Evolutionary conservation across 2,797 vertebrate genomes (phyloP), one percentile per base, ranked within the genome.

Genomic region (Anguilla anguilla): DNA sequence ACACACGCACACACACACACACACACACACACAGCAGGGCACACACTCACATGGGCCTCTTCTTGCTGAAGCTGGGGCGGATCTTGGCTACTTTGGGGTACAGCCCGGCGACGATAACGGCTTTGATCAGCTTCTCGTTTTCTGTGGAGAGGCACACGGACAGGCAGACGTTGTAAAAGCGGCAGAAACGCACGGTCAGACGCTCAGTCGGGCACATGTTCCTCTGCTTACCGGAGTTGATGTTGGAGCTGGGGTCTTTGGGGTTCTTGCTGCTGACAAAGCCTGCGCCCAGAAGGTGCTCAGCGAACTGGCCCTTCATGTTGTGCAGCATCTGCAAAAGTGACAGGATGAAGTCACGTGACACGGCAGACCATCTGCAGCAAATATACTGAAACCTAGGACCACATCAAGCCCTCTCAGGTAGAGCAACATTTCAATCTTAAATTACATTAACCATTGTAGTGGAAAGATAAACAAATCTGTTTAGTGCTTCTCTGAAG

Each of bases 21-120:
- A 67, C 61, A n/a, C 61, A 67, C 61, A n/a, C 61, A 67, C 61
- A 77, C 4, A 5, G 11, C 28, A 19, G 11, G 72, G 28, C 28
- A 25, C 61, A 87, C 25, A 95, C 98, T 98, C 95, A 99, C 98
- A 96, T 96, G n/a, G 97, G 97, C 89, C 97, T 97, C 94, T 96
- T 98, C 93, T 97, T 99, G 95, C 96, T 97, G 93, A 96, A 95
- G 90, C 95, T 97, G 17, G 97, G 96, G 87, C 96, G 96, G 90
- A 99, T 98, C 96, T 97, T 99, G 86, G 98, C 99, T 92, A 99
- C 99, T 95, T 99, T 99, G 0, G 99, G 98, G 93, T 99, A 99
- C 86, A 99, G 95, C 10, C 98, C 98, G 28, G 99, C 99, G 85
- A 98, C 99, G 87, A 99, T 99, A 90, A 99, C 98, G 0, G 99